Evolutionary conservation across 1,140 invertebrate species (phyloP).

Genomic region (Brachionus calyciflorus): DNA sequence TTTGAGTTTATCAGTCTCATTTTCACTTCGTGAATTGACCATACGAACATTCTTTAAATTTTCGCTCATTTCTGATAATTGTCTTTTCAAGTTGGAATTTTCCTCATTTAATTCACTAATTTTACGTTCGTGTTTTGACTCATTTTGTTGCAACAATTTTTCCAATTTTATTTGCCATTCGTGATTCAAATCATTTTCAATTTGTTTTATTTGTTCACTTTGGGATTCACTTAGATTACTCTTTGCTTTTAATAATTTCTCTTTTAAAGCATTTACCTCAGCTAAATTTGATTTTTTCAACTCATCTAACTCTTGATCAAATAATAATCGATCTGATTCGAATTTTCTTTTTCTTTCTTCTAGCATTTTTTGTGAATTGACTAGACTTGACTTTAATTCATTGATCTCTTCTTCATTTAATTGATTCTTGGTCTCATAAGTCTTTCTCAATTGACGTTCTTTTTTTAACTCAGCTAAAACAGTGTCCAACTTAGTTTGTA

Average conservation of each 20-base stretch:
- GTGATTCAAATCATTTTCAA: slow-evolving; percentile 56
- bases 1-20: slow-evolving; percentile 49
- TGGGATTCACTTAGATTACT: slow-evolving; percentile 51
- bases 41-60: slow-evolving; percentile 49
- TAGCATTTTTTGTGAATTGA: slow-evolving; percentile 53
- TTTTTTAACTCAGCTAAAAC: slow-evolving; percentile 54
- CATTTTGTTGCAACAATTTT: slow-evolving; percentile 51
- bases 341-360: slow-evolving; percentile 52
- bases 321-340: slow-evolving; percentile 52
- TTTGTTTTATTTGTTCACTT: slow-evolving; percentile 52
- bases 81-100: slow-evolving; percentile 48
- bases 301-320: slow-evolving; percentile 56
- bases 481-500: slow-evolving; percentile 51
- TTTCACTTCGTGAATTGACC: slow-evolving; percentile 52
- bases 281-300: slow-evolving; percentile 52
- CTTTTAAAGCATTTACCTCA: slow-evolving; percentile 53
- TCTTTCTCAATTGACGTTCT: slow-evolving; percentile 51
- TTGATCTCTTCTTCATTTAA: slow-evolving; percentile 53
- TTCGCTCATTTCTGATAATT: not conserved
- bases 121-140: slow-evolving; percentile 54
- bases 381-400: slow-evolving; percentile 52
- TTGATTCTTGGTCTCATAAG: slow-evolving; percentile 51
- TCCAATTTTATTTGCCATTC: slow-evolving; percentile 56
- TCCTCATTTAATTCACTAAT: slow-evolving; percentile 54
- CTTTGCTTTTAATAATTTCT: slow-evolving; percentile 54